These are phyloP conservation scores for Acanthis flammea DNA, from an alignment of 2,797 vertebrate genomes.

Conservation along the genomic window DNA sequence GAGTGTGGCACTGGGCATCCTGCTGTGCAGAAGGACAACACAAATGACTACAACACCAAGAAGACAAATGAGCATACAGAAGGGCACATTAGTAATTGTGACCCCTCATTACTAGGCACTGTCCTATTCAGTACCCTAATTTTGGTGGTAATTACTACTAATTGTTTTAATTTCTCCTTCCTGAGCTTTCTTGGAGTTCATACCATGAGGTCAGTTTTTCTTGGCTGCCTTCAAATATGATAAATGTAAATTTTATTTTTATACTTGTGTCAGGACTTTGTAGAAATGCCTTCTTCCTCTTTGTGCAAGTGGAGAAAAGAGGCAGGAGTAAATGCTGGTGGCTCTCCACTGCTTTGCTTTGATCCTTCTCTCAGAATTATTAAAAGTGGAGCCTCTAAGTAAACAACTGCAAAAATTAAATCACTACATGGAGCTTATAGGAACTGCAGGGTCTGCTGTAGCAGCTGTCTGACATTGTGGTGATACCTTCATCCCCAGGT, in stretches of 20 bases:
- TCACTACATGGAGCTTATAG: background rate
- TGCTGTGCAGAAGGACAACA: background rate
- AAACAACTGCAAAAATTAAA: background rate
- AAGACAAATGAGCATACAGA: constrained; percentile 36
- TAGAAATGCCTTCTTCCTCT: background rate
- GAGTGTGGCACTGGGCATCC: background rate
- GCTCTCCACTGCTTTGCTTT: background rate
- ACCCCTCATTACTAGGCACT: constrained; percentile 13
- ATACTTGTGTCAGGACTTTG: background rate
- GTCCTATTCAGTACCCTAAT: constrained; percentile 21
- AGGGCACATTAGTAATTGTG: background rate
- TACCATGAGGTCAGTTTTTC: constrained; percentile 1
- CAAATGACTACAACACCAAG: background rate
- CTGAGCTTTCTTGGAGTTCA: constrained; percentile 1
- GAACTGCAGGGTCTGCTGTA: background rate
- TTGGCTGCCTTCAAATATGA: constrained; percentile 18
- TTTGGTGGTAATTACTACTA: constrained; percentile 47
- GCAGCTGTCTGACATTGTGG: background rate
- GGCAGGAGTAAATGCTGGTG: background rate
- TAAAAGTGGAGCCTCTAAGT: constrained; percentile 4
- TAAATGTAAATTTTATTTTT: constrained; percentile 39
- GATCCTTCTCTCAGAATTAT: constrained; percentile 6
- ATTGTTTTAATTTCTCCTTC: constrained; percentile 49
- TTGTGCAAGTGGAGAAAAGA: background rate
- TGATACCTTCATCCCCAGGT: background rate